Evolutionary conservation across 2,888 invertebrate genomes (phyloP), one percentile per base, ranked within the genome.

Genomic region (Acleris holmiana): DNA sequence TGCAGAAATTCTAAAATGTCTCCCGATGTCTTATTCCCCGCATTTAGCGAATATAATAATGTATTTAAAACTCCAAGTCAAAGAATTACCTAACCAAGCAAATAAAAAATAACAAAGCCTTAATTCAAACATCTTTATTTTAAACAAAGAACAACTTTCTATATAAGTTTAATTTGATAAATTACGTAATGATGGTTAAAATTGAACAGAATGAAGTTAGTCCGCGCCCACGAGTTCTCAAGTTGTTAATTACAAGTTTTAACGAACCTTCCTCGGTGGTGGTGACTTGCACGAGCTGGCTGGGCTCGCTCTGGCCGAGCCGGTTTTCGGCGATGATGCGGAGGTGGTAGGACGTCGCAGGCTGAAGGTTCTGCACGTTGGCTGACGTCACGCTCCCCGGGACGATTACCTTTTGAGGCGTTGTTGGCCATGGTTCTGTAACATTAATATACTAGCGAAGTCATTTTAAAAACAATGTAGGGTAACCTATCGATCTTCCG

Each of bases 291-390:
- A 96, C 94, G 25, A 96, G 95, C 85, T 97, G 97, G 75, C 97
- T 97, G 53, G 97, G 97, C 77, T 97, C 96, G 74, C 98, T 97
- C 71, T 96, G 94, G 2, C 98, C 98, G 70, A 98, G 93, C 76
- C 97, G 94, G 88, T 98, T 98, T 84, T 97, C 97, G 8, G 98
- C 98, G 73, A 98, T 94, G 78, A 98, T 96, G 74, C 98, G 94
- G 75, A 98, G 94, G 82, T 98, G 97, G 89, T 98, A 98, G 17
- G 96, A 95, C 67, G 96, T 97, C 6, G 98, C 96, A 13, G 98
- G 98, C 67, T 96, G 95, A 40, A 98, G 93, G 78, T 96, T 96
- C 78, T 95, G 96, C 44, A 97, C 95, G 70, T 95, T 96, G 41
- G 96, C 96, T 71, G 96, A 95, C 2, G 96, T 96, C 78, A 96